Evolutionary conservation across 1,140 invertebrate genomes (phyloP).

Genomic region (Laodelphax striatellus): DNA sequence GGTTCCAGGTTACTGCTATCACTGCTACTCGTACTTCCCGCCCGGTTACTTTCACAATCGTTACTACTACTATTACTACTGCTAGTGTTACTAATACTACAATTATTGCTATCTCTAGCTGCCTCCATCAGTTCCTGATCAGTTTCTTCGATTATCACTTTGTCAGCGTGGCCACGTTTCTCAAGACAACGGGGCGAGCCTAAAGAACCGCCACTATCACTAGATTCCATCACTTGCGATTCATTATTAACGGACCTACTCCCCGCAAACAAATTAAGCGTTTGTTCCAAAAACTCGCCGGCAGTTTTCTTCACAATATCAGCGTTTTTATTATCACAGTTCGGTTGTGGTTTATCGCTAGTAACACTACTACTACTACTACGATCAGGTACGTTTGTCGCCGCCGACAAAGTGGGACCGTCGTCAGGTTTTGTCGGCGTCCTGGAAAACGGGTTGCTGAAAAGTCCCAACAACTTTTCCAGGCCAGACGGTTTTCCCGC

Average conservation of each 20-base stretch:
- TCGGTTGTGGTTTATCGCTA: conserved; percentile 3
- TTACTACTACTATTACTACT: not conserved
- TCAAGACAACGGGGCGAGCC: too few species aligned
- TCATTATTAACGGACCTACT: too few species aligned
- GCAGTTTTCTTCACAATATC: too few species aligned
- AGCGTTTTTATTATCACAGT: conserved; percentile 2
- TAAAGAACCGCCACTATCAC: too few species aligned
- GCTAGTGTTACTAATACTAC: not conserved
- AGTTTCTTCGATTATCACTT: too few species aligned
- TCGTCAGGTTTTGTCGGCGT: not conserved
- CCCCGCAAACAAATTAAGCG: too few species aligned
- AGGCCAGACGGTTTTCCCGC: conserved; percentile 14
- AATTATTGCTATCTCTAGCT: not conserved
- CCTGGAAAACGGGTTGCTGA: conserved; percentile 21
- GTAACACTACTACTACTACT: too few species aligned
- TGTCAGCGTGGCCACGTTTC: too few species aligned
- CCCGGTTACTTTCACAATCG: not conserved
- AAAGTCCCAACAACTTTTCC: conserved; percentile 26
- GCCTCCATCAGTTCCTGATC: too few species aligned
- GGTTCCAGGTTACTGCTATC: not conserved
- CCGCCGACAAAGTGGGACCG: not conserved
- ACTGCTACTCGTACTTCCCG: not conserved
- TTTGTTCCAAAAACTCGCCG: too few species aligned
- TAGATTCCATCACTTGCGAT: too few species aligned
- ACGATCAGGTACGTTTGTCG: conserved; percentile 5